These are phyloP conservation scores for Galendromus occidentalis DNA, from an alignment of 1,140 invertebrate genomes.

Conservation along the genomic window DNA sequence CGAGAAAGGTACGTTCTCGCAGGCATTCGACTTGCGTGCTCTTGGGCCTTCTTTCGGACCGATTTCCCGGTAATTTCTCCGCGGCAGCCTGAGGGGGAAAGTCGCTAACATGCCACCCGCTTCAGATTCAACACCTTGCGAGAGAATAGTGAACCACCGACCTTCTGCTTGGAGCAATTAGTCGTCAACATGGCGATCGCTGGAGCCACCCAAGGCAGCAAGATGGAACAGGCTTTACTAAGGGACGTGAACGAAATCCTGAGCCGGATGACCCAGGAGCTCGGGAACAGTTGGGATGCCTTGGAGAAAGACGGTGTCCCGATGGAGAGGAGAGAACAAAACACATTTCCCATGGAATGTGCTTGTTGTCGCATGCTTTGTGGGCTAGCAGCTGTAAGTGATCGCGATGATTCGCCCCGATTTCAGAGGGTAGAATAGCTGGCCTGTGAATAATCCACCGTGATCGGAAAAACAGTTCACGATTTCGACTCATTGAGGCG, in stretches of 20 bases:
- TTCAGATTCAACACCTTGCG: conserved; percentile 43
- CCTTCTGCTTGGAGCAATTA: conserved; percentile 69
- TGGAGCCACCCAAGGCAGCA: conserved; percentile 38
- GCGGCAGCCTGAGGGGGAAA: too few relatives aligned
- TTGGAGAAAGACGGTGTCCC: not conserved
- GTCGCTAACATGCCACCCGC: not conserved
- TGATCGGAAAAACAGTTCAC: too few relatives aligned
- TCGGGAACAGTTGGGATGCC: not conserved
- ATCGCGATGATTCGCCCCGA: too few relatives aligned
- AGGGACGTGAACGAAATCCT: conserved; percentile 16
- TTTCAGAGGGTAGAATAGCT: too few relatives aligned
- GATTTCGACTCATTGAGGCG: too few relatives aligned
- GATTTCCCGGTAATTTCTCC: too few relatives aligned
- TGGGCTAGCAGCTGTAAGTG: not conserved
- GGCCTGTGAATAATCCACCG: too few relatives aligned
- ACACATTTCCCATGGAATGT: not conserved
- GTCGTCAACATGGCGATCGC: conserved; percentile 56
- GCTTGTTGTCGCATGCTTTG: not conserved
- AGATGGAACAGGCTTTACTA: conserved; percentile 36
- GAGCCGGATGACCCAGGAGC: conserved; percentile 23
- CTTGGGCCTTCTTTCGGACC: not conserved
- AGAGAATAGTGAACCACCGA: conserved; percentile 64
- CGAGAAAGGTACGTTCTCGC: conserved; percentile 38
- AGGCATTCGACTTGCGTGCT: not conserved
- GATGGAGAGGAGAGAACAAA: conserved; percentile 11